Percentiles rank a stretch among this genome's conserved stretches.
phyloP scores from a whole-genome alignment of 2,888 invertebrate genomes.

The Eurois occulta region DNA sequence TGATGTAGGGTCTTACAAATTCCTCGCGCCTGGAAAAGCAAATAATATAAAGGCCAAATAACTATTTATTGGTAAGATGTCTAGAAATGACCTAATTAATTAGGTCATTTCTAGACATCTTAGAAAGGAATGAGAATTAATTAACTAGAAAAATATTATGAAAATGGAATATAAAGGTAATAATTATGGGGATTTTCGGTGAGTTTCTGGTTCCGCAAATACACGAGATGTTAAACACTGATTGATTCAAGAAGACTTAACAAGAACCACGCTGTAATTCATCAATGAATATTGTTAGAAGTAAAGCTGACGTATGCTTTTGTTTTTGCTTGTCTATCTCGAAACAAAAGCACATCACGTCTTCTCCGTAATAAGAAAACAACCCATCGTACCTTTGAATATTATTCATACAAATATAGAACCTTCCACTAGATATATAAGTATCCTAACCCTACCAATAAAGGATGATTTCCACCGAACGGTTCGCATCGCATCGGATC shows the following conservation, averaged over 20 bases:
- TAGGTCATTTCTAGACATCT: background rate
- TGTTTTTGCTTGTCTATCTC: background rate
- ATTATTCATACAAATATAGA: background rate
- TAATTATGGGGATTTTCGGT: background rate
- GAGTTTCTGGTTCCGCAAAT: background rate
- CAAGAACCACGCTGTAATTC: background rate
- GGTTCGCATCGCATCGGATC: no score
- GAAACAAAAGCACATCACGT: background rate
- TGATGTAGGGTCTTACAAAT: background rate
- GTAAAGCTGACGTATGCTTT: background rate
- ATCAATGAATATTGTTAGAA: background rate
- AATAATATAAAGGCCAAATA: constrained; percentile 11
- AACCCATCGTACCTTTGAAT: background rate
- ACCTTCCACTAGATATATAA: background rate
- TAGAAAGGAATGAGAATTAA: background rate
- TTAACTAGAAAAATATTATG: background rate
- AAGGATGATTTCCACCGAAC: no score
- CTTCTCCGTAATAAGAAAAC: background rate
- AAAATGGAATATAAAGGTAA: background rate
- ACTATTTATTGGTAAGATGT: constrained; percentile 10
- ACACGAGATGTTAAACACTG: background rate
- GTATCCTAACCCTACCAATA: no score
- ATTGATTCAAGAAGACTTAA: background rate
- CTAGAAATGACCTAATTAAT: no score
- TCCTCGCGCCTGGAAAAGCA: background rate